A percentile compares a stretch with the other conserved stretches of the same genome.
Conservation (phyloP, 2,113 vertebrate species). For the Silurus asotus region DNA sequence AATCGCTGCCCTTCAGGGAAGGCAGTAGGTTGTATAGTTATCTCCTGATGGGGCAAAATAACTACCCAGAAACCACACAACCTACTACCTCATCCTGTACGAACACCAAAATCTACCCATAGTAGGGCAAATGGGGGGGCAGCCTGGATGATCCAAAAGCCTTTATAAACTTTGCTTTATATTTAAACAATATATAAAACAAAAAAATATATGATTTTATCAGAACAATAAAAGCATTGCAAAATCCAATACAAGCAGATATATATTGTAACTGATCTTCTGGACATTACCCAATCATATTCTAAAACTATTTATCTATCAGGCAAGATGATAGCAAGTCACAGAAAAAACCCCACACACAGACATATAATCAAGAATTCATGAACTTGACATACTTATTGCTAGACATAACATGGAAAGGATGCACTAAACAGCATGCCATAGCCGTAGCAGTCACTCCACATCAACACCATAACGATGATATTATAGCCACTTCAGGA, state of each 20-base stretch:
- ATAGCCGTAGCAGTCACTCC: neutral
- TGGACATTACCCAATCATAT: neutral
- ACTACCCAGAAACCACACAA: slow-evolving; percentile 99
- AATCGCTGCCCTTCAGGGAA: slow-evolving; percentile 89
- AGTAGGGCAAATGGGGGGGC: neutral
- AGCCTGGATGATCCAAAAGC: neutral
- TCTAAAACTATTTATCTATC: neutral
- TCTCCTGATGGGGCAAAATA: slow-evolving; percentile 97
- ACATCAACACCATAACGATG: slow-evolving; percentile 60
- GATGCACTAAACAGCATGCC: neutral
- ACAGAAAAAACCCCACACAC: neutral
- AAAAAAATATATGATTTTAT: neutral
- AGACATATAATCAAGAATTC: neutral
- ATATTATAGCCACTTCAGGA: slow-evolving; percentile 93
- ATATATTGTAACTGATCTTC: neutral
- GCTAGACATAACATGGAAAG: neutral
- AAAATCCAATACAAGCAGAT: neutral
- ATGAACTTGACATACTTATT: neutral
- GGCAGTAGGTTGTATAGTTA: slow-evolving; percentile 99
- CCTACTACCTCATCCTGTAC: slow-evolving; percentile 99
- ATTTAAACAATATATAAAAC: neutral
- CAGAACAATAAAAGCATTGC: neutral
- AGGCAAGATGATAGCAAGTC: neutral
- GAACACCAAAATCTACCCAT: slow-evolving; percentile 67
- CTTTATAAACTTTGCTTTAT: neutral